A percentile compares a stretch with the other conserved stretches of the same genome.
phyloP scores from a whole-genome alignment of 2,113 vertebrate genomes.

The Axis porcinus region DNA sequence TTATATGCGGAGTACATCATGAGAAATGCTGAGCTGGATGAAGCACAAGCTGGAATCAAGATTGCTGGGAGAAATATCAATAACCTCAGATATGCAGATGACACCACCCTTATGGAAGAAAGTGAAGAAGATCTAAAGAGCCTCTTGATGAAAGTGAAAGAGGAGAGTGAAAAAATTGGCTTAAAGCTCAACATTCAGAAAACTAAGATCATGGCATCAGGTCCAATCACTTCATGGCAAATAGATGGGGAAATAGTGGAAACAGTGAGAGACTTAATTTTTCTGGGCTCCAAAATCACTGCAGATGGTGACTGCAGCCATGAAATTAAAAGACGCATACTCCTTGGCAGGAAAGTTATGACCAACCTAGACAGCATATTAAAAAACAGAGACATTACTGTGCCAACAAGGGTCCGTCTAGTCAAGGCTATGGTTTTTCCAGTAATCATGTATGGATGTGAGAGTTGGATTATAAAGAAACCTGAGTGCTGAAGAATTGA shows the following conservation, averaged over 20 bases:
- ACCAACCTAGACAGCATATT: neutral
- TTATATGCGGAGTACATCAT: neutral
- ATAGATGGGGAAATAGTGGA: neutral
- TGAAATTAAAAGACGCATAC: neutral
- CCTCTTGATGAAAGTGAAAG: neutral
- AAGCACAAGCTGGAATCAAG: neutral
- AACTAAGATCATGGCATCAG: no score
- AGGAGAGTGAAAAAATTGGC: neutral
- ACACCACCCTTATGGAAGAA: neutral
- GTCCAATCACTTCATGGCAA: neutral
- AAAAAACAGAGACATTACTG: neutral
- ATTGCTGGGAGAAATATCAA: neutral
- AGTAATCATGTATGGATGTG: neutral
- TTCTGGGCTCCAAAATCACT: neutral
- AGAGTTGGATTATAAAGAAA: neutral
- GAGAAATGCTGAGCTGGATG: neutral
- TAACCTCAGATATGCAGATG: neutral
- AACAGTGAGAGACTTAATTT: neutral
- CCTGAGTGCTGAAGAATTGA: neutral
- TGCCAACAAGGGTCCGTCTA: neutral
- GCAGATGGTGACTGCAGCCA: neutral
- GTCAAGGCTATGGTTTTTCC: neutral
- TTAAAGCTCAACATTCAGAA: neutral
- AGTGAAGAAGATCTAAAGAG: neutral
- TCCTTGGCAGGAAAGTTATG: neutral